These are phyloP conservation scores for Onychomys arenicola DNA, from an alignment of 2,797 vertebrate genomes.

Conservation along the genomic window DNA sequence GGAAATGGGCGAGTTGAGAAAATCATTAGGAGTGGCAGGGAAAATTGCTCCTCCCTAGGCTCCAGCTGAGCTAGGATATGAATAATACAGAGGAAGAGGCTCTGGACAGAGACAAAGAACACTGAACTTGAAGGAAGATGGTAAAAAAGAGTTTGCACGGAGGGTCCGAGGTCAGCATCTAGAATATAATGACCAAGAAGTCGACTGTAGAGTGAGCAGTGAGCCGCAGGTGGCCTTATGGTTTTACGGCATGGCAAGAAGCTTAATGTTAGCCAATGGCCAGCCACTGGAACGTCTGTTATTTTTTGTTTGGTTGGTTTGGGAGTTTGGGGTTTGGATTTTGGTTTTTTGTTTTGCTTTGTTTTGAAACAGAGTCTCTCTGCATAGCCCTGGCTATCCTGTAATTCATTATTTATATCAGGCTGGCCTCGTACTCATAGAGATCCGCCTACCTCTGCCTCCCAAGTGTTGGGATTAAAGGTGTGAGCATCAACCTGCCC, in stretches of 20 bases:
- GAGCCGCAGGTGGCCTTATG: not conserved
- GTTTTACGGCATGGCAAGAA: not conserved
- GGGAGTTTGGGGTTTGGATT: not conserved
- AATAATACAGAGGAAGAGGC: not conserved
- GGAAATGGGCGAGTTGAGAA: not conserved
- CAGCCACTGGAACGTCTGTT: not conserved
- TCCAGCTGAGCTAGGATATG: not conserved
- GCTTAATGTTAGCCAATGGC: not conserved
- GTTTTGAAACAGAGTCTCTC: not conserved
- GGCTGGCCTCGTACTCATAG: no score
- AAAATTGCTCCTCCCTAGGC: not conserved
- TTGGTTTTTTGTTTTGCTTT: not conserved
- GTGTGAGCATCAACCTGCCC: not conserved
- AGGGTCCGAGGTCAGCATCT: not conserved
- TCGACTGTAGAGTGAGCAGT: not conserved
- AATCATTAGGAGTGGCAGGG: not conserved
- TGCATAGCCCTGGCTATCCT: not conserved
- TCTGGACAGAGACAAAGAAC: no score
- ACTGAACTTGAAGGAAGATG: not conserved
- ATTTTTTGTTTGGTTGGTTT: not conserved
- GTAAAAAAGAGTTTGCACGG: not conserved
- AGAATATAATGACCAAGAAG: rapidly evolving
- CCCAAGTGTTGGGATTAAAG: not conserved
- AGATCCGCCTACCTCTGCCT: not conserved
- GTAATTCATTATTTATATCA: no score